Conservation (phyloP, 2,113 vertebrate species). For the Daboia siamensis region DNA sequence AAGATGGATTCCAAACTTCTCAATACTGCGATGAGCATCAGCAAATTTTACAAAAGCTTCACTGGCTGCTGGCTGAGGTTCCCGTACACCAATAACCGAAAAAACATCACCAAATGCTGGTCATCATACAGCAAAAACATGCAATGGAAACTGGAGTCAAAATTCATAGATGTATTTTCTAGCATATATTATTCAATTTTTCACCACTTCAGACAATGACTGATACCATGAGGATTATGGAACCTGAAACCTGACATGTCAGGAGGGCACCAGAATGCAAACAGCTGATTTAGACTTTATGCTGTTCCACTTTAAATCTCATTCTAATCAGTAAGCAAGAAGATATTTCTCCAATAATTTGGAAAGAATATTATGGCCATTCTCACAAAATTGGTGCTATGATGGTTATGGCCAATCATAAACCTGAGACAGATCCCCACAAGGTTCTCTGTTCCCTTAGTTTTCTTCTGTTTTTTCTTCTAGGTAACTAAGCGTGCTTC, state of each 20-base stretch:
- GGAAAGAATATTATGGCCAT: not conserved
- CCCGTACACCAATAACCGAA: conserved; percentile 94
- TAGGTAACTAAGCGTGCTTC: not conserved
- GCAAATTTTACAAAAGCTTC: conserved; percentile 99
- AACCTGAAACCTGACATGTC: not conserved
- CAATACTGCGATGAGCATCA: conserved; percentile 94
- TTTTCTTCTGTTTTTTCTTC: not conserved
- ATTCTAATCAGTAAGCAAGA: not conserved
- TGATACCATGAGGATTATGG: not conserved
- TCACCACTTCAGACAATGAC: not conserved
- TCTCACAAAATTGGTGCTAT: not conserved
- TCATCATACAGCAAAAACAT: conserved; percentile 20
- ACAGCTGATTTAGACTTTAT: not conserved
- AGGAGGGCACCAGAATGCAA: not conserved
- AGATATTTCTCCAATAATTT: not conserved
- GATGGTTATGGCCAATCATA: not conserved
- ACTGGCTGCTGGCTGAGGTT: conserved; percentile 91
- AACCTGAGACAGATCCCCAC: not conserved
- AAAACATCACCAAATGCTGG: conserved; percentile 95
- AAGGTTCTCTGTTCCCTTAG: not conserved
- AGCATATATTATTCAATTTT: not conserved
- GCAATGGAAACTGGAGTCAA: not conserved
- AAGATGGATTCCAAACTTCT: conserved; percentile 95
- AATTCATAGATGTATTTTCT: not conserved
- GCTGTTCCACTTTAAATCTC: not conserved